Conservation (phyloP, 2,888 invertebrate species). For the Apodemia mormo region DNA sequence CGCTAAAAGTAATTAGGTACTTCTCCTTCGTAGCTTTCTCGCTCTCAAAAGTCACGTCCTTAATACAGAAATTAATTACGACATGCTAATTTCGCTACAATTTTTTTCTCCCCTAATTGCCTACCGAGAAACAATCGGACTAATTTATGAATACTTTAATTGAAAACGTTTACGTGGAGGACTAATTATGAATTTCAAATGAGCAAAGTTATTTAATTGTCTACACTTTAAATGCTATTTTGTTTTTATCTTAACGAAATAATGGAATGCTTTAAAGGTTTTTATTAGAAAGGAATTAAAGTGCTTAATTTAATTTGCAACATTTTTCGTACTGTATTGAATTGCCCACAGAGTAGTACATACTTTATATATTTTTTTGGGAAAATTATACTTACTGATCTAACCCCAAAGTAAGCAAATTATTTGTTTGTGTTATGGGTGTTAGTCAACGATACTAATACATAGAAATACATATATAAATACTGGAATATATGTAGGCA, state of each 20-base stretch:
- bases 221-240: conserved; percentile 26
- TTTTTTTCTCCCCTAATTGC: conserved; percentile 23
- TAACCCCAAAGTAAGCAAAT: too few relatives aligned
- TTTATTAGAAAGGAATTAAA: background rate
- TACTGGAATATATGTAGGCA: too few relatives aligned
- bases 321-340: too few relatives aligned
- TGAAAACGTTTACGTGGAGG: conserved; percentile 41
- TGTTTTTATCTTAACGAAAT: conserved; percentile 11
- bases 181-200: conserved; percentile 45
- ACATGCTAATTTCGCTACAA: conserved; percentile 23
- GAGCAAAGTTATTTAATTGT: conserved; percentile 41
- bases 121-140: conserved; percentile 38
- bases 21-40: background rate
- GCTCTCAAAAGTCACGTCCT: conserved; percentile 15
- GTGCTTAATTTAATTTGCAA: background rate
- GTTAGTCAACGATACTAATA: too few relatives aligned
- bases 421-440: too few relatives aligned
- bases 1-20: background rate
- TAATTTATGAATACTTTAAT: conserved; percentile 41
- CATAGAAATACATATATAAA: too few relatives aligned
- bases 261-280: background rate
- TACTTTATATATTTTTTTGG: too few relatives aligned
- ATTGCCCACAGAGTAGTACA: too few relatives aligned
- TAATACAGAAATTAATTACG: conserved; percentile 22
- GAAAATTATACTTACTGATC: too few relatives aligned